Conservation (phyloP, 2,113 vertebrate genomes). For the Hemicordylus capensis region DNA sequence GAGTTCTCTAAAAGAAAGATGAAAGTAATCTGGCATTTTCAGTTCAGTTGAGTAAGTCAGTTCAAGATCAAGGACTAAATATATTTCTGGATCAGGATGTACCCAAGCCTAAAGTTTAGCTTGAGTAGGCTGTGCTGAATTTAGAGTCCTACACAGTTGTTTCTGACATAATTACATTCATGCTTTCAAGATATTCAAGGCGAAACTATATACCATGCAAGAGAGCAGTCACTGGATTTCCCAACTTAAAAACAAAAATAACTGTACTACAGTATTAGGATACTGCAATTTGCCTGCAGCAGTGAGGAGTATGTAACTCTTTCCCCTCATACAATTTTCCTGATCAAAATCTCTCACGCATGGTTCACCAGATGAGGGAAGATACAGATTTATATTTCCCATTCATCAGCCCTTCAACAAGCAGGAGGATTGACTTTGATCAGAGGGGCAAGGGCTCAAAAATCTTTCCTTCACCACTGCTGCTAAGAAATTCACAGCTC, state of each 20-base stretch:
- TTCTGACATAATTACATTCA: not conserved
- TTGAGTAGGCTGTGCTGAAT: not conserved
- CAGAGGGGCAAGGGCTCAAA: no score
- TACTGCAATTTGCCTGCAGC: not conserved
- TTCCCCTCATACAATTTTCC: not conserved
- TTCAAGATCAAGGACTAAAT: not conserved
- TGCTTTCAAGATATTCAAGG: not conserved
- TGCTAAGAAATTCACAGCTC: no score
- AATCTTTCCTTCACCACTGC: no score
- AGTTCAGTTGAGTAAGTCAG: not conserved
- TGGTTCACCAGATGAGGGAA: no score
- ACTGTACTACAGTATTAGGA: not conserved
- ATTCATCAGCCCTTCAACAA: no score
- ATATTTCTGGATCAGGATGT: not conserved
- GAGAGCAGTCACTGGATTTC: not conserved
- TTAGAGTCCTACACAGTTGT: not conserved
- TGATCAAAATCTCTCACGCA: not conserved
- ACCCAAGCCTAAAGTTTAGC: not conserved
- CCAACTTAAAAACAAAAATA: not conserved
- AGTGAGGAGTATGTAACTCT: not conserved
- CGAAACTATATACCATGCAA: not conserved
- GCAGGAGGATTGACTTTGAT: no score
- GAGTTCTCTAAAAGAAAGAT: not conserved
- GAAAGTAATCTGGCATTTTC: not conserved
- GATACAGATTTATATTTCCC: no score